These are phyloP conservation scores for Eonycteris spelaea DNA, from an alignment of 2,113 vertebrate genomes.

Conservation along the genomic window DNA sequence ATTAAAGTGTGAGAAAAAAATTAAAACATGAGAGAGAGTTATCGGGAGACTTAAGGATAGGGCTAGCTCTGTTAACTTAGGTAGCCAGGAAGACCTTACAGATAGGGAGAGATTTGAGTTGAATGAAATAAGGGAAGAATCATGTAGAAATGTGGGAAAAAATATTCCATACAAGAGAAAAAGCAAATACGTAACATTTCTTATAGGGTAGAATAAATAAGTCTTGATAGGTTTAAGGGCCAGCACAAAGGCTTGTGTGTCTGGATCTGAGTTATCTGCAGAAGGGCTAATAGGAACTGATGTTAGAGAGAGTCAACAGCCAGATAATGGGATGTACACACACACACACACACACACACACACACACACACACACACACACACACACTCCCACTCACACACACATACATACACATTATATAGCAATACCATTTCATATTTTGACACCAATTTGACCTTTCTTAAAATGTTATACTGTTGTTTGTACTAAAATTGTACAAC, in stretches of 20 bases:
- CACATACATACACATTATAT: neutral
- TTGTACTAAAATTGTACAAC: neutral
- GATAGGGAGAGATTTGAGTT: neutral
- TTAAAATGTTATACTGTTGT: constrained; percentile 32
- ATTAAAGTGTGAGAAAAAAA: neutral
- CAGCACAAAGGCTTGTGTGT: neutral
- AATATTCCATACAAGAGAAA: neutral
- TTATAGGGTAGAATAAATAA: neutral
- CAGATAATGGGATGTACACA: neutral
- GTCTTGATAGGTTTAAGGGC: neutral
- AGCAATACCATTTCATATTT: constrained; percentile 30
- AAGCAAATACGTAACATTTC: neutral
- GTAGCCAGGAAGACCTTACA: neutral
- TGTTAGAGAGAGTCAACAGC: neutral
- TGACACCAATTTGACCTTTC: neutral
- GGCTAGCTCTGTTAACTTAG: neutral
- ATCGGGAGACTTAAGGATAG: neutral
- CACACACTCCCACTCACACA: neutral
- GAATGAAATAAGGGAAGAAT: neutral
- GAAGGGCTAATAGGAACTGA: neutral
- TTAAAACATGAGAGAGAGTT: neutral
- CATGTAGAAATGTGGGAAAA: neutral
- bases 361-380: too few species aligned
- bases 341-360: too few species aligned
- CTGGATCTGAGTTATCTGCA: neutral